phyloP scores from a whole-genome alignment of 2,797 vertebrate species.

The Sebastes vulpes region DNA sequence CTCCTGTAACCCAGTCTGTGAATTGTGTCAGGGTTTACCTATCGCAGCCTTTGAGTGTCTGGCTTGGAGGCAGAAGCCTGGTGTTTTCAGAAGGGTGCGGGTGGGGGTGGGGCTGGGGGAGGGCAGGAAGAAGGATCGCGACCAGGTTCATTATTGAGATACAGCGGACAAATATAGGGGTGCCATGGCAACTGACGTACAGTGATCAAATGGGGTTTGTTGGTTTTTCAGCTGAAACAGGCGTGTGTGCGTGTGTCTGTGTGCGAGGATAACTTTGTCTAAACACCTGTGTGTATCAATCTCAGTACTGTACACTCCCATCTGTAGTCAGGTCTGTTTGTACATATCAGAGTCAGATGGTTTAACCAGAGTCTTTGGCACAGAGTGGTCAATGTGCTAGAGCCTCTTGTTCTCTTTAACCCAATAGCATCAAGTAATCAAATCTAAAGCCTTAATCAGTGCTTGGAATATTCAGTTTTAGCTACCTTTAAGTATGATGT shows the following conservation, averaged over 20 bases:
- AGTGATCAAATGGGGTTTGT: slow-evolving; percentile 39
- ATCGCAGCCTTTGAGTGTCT: slow-evolving; percentile 33
- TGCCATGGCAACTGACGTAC: slow-evolving; percentile 54
- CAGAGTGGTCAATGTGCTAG: slow-evolving; percentile 29
- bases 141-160: slow-evolving; percentile 46
- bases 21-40: slow-evolving; percentile 57
- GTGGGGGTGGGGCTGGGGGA: neutral
- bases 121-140: neutral
- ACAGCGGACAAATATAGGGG: slow-evolving; percentile 42
- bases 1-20: slow-evolving; percentile 60
- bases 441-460: slow-evolving; percentile 79
- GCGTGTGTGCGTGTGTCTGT: slow-evolving; percentile 30
- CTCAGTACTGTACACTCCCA: slow-evolving; percentile 77
- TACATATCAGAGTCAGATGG: slow-evolving; percentile 73
- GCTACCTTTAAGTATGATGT: slow-evolving; percentile 71
- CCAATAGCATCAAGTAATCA: slow-evolving; percentile 62
- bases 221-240: slow-evolving; percentile 49
- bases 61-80: slow-evolving; percentile 34
- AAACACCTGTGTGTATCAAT: no score
- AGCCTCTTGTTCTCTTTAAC: slow-evolving; percentile 49
- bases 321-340: slow-evolving; percentile 77
- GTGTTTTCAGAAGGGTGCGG: slow-evolving; percentile 10
- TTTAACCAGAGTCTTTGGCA: slow-evolving; percentile 40
- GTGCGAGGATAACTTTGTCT: slow-evolving; percentile 44
- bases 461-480: slow-evolving; percentile 66